phyloP scores from a whole-genome alignment of 2,113 vertebrate species.

The Hucho hucho region DNA sequence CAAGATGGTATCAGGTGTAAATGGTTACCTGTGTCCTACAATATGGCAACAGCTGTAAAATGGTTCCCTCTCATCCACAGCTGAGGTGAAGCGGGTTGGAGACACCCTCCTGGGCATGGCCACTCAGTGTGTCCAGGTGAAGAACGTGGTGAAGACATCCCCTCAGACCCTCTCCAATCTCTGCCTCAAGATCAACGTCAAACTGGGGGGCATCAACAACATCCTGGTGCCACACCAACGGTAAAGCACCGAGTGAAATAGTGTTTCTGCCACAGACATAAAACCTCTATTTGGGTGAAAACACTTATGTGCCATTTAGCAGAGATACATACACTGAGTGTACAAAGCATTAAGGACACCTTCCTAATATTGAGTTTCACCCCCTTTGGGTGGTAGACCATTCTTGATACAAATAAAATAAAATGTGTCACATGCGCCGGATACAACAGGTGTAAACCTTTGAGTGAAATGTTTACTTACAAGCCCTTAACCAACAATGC shows the following conservation, averaged over 20 bases:
- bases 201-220: constrained; percentile 97
- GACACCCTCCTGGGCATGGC: constrained; percentile 96
- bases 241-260: constrained; percentile 62
- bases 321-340: no score
- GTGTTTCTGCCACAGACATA: background rate
- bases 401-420: no score
- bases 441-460: no score
- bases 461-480: no score
- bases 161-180: constrained; percentile 97
- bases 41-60: background rate
- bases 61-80: constrained; percentile 53
- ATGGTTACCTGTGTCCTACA: background rate
- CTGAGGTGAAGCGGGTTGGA: constrained; percentile 95
- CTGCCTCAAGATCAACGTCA: constrained; percentile 95
- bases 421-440: no score
- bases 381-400: no score
- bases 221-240: constrained; percentile 96
- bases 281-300: background rate
- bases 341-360: no score
- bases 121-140: constrained; percentile 97
- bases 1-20: no score
- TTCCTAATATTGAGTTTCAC: no score
- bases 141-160: constrained; percentile 98
- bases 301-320: no score
- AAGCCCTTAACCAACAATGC: no score